Conservation (phyloP, 2,113 vertebrate genomes). For the Salvelinus namaycush region DNA sequence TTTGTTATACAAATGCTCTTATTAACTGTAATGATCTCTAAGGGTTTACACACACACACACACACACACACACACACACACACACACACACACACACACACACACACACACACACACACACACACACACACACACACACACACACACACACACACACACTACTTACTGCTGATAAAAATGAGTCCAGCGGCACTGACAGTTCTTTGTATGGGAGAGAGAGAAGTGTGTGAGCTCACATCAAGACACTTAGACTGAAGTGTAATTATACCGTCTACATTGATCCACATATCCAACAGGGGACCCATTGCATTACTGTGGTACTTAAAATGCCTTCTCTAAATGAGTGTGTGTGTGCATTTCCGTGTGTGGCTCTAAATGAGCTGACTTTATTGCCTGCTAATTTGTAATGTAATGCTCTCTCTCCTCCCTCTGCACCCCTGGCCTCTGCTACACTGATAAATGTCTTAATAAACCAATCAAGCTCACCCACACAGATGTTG, state of each 20-base stretch:
- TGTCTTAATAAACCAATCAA: conserved; percentile 60
- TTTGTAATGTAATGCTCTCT: conserved; percentile 63
- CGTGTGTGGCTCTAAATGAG: conserved; percentile 66
- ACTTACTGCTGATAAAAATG: conserved; percentile 55
- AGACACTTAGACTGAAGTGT: conserved; percentile 66
- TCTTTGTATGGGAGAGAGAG: conserved; percentile 35
- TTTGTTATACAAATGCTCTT: neutral
- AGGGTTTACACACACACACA: conserved; percentile 1
- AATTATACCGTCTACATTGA: conserved; percentile 69
- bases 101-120: no score
- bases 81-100: no score
- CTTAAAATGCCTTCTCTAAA: conserved; percentile 34
- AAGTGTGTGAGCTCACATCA: conserved; percentile 61
- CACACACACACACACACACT: neutral
- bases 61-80: neutral
- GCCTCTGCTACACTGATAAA: conserved; percentile 47
- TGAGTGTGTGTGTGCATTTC: no score
- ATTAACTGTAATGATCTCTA: conserved; percentile 34
- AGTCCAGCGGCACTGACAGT: conserved; percentile 43
- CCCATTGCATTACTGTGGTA: conserved; percentile 62
- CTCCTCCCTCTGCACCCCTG: conserved; percentile 40
- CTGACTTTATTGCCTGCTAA: conserved; percentile 66
- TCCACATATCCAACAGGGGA: conserved; percentile 66
- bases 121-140: neutral
- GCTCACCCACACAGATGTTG: conserved; percentile 36